Conservation (phyloP, 35 echinoderm and acorn worm species). For the Heliocidaris tuberculata region DNA sequence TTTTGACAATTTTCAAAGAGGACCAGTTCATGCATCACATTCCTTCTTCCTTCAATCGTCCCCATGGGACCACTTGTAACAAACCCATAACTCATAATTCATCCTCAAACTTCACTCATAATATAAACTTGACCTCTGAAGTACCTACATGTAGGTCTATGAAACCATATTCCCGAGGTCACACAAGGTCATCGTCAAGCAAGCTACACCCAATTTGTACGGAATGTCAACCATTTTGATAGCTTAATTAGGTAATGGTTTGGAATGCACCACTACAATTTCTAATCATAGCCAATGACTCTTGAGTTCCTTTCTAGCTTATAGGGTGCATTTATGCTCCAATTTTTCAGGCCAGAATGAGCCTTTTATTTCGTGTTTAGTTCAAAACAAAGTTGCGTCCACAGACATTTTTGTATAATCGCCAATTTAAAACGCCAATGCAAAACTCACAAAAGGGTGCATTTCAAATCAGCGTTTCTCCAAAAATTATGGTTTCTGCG, state of each 20-base stretch:
- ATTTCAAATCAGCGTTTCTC: no score
- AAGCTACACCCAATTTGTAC: background rate
- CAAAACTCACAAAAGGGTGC: no score
- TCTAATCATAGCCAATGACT: background rate
- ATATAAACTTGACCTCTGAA: background rate
- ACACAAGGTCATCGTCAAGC: background rate
- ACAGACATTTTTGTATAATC: no score
- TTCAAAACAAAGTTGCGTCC: no score
- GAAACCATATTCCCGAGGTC: background rate
- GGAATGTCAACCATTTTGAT: slow-evolving; percentile 17
- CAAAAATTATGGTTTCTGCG: no score
- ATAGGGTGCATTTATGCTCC: background rate
- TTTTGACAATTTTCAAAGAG: no score
- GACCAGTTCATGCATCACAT: no score
- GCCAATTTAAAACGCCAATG: no score
- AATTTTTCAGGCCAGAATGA: no score
- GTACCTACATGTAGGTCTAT: background rate
- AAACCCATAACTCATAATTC: background rate
- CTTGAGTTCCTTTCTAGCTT: background rate
- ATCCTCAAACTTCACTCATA: background rate
- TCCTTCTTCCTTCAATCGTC: background rate
- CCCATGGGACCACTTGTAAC: background rate
- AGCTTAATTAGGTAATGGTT: slow-evolving; percentile 12
- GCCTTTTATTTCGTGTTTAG: no score
- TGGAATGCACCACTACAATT: background rate